phyloP scores from a whole-genome alignment of 2,113 vertebrate genomes.

The Crotophaga sulcirostris region DNA sequence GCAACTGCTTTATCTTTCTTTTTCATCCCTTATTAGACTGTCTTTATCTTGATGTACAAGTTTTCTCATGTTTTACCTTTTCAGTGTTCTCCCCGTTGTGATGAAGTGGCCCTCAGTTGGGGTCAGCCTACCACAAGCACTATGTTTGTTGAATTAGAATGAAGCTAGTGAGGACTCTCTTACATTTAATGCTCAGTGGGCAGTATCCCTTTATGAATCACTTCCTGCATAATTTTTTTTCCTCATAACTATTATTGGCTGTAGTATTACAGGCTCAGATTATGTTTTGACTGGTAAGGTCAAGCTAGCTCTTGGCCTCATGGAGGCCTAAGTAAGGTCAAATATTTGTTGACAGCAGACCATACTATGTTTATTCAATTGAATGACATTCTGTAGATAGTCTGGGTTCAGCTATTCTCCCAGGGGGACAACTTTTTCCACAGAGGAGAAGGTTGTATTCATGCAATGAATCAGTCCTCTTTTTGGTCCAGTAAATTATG shows the following conservation, averaged over 20 bases:
- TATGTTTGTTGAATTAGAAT: not conserved
- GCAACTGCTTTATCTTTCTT: not conserved
- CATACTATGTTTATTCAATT: not conserved
- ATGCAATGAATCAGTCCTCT: not conserved
- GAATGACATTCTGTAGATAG: not conserved
- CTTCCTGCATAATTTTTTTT: not conserved
- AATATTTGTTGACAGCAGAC: not conserved
- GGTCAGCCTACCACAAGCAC: not conserved
- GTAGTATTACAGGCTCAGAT: not conserved
- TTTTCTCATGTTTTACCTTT: not conserved
- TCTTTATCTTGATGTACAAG: not conserved
- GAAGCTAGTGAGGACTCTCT: not conserved
- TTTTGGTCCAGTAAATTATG: not conserved
- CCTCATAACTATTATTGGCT: not conserved
- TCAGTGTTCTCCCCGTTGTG: accelerated
- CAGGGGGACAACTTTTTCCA: not conserved
- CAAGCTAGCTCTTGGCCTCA: not conserved
- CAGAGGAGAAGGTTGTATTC: not conserved
- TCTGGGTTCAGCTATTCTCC: not conserved
- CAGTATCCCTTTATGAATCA: not conserved
- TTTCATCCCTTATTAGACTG: not conserved
- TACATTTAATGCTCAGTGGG: not conserved
- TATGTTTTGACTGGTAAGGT: not conserved
- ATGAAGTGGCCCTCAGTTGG: not conserved
- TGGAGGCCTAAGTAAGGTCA: not conserved